Conservation (phyloP, 2,113 vertebrate genomes). For the Rhagologus leucostigma region DNA sequence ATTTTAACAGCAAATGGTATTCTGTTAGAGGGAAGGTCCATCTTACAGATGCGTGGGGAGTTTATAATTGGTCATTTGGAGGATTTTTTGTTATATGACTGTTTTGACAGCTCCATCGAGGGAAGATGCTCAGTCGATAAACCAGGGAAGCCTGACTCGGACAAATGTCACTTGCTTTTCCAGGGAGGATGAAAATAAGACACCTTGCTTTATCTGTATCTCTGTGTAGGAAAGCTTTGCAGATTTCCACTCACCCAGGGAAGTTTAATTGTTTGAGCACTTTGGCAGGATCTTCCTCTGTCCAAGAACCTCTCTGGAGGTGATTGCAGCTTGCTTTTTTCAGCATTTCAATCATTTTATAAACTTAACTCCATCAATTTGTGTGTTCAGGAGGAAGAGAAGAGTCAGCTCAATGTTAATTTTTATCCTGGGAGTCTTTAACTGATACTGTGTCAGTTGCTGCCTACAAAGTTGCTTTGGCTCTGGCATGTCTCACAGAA, state of each 20-base stretch:
- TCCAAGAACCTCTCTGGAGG: neutral
- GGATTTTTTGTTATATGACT: neutral
- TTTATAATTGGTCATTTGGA: neutral
- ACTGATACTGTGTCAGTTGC: neutral
- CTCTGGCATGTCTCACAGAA: neutral
- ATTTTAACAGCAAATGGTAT: neutral
- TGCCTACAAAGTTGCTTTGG: neutral
- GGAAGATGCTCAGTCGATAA: neutral
- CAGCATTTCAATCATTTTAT: neutral
- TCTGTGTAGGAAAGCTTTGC: neutral
- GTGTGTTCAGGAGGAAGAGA: neutral
- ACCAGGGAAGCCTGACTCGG: neutral
- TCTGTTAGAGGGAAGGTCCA: neutral
- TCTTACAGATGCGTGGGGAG: neutral
- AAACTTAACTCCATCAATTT: neutral
- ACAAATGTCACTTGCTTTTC: neutral
- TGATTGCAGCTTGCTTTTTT: neutral
- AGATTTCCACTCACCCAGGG: neutral
- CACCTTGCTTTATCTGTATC: accelerated
- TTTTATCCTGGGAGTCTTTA: neutral
- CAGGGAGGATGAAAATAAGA: neutral
- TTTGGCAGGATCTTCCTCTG: neutral
- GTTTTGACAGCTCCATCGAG: neutral
- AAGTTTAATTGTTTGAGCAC: neutral
- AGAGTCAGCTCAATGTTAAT: neutral